Evolutionary conservation across 2,113 vertebrate species (phyloP).

Genomic region (Phainopepla nitens): DNA sequence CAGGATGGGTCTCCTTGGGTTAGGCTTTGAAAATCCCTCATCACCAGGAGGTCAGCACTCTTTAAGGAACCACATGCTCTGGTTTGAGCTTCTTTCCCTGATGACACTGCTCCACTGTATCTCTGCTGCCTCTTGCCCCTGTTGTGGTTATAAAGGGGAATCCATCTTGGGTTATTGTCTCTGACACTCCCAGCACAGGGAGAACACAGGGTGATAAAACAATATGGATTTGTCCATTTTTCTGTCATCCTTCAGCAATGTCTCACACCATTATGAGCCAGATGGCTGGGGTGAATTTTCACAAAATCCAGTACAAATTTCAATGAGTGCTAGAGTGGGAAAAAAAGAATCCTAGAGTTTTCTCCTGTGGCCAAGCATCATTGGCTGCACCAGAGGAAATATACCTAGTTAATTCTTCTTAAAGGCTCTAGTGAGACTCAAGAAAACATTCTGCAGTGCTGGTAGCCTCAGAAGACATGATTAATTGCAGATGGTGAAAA

Average conservation of each 20-base stretch:
- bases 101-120: not conserved
- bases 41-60: not conserved
- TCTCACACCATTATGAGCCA: not conserved
- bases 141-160: not conserved
- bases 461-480: constrained; percentile 37
- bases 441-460: constrained; percentile 17
- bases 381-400: not conserved
- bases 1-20: not conserved
- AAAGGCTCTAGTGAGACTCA: not conserved
- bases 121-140: not conserved
- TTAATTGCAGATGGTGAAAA: constrained; percentile 39
- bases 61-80: not conserved
- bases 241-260: not conserved
- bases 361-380: constrained; percentile 15
- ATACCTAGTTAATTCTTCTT: constrained; percentile 6
- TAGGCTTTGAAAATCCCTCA: not conserved
- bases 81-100: not conserved
- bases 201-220: not conserved
- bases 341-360: not conserved
- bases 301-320: not conserved
- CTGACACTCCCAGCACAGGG: not conserved
- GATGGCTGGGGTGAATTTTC: not conserved
- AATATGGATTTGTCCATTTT: not conserved
- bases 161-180: not conserved
- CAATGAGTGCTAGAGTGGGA: accelerated